Evolutionary conservation across 2,888 invertebrate species (phyloP).

Genomic region (Amiota minor): DNA sequence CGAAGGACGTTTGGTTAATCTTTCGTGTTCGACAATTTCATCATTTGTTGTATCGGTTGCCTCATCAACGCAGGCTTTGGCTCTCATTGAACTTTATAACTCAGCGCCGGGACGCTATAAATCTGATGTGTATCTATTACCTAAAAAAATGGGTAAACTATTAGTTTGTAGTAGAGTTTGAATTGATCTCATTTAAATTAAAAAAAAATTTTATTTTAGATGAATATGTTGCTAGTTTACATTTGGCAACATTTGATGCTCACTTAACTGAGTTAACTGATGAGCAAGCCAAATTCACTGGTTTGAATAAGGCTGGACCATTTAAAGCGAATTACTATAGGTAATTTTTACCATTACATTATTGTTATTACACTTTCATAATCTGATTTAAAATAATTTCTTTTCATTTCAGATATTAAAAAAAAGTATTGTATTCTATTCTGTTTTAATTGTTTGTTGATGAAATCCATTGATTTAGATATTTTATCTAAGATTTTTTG

Average conservation of each 20-base stretch:
- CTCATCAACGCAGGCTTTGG: constrained; percentile 94
- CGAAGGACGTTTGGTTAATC: constrained; percentile 94
- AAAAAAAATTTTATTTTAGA: constrained; percentile 75
- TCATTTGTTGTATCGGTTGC: constrained; percentile 98
- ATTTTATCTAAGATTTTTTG: neutral
- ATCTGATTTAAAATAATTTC: constrained; percentile 7
- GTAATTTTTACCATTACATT: constrained; percentile 72
- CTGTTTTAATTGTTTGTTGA: neutral
- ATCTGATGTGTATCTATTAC: constrained; percentile 94
- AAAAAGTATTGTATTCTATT: neutral
- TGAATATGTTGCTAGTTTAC: constrained; percentile 96
- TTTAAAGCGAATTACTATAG: constrained; percentile 98
- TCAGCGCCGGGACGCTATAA: constrained; percentile 94
- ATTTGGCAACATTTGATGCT: constrained; percentile 96
- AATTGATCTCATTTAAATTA: neutral
- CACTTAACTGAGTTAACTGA: constrained; percentile 94
- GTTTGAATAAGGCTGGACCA: constrained; percentile 95
- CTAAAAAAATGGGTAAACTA: constrained; percentile 94
- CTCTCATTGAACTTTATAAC: constrained; percentile 96
- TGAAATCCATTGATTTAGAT: neutral
- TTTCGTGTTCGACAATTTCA: constrained; percentile 95
- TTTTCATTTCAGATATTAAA: constrained; percentile 54
- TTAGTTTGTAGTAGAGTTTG: neutral
- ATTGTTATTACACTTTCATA: constrained; percentile 8
- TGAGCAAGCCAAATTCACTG: constrained; percentile 96